Evolutionary conservation across 2,113 vertebrate species (phyloP).

Genomic region (Okapia johnstoni): DNA sequence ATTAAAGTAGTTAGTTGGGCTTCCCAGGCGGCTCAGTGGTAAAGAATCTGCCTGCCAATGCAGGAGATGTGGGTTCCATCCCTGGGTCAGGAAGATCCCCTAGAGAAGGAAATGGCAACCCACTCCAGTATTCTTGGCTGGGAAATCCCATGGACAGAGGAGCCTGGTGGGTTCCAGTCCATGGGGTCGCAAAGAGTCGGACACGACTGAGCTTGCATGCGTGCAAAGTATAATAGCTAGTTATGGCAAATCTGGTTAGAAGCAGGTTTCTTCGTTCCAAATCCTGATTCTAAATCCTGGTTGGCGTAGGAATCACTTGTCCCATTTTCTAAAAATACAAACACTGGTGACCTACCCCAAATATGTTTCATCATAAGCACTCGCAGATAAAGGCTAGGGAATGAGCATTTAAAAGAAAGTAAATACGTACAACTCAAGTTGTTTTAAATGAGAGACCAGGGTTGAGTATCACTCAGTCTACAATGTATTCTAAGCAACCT

Average conservation of each 20-base stretch:
- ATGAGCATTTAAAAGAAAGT: neutral
- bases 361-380: neutral
- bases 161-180: neutral
- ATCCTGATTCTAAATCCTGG: neutral
- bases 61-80: neutral
- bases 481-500: neutral
- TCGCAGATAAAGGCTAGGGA: neutral
- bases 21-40: neutral
- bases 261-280: neutral
- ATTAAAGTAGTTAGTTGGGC: neutral
- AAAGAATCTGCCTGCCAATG: neutral
- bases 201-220: neutral
- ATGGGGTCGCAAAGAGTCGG: neutral
- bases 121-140: neutral
- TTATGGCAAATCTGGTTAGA: neutral
- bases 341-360: neutral
- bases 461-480: neutral
- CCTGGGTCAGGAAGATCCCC: neutral
- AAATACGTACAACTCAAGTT: neutral
- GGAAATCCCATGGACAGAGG: neutral
- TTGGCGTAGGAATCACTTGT: neutral
- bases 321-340: neutral
- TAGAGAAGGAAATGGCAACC: neutral
- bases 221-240: neutral
- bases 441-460: neutral